Base-by-base conservation (phyloP, 2,888 invertebrate species). In the Pristionchus japonicus region DNA sequence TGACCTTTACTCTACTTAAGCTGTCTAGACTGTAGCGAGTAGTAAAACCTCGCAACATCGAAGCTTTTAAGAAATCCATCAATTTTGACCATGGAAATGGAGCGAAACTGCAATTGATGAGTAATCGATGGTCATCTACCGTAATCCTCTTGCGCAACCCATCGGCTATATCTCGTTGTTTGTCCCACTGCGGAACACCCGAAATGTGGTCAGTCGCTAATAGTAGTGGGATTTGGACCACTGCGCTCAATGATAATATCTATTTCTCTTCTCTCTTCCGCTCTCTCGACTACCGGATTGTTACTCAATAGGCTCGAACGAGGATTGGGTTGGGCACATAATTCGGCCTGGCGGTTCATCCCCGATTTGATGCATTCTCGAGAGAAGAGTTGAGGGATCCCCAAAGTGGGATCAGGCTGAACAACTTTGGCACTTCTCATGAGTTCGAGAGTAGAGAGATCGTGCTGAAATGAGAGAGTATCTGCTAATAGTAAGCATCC, bases 281-380 rank as follows among this genome's bases (percentile, higher is more conserved):
- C 27, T 70, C 27, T n/a, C 82, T 57, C 82, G 52, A 82, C 49
- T 82, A 82, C 82, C 52, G 82, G 82, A 82, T 57, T 82, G 82
- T 57, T 82, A 57, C 82, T 82, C 82, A 82, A 82, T 82, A 27
- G 82, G 43, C 15, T 52, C 15, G 77, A 74, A 37, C 40, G 74
- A 37, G 31, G 31, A 27, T 61, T 61, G 23, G 31, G 64, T 67
- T 34, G 64, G 31, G 70, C 20, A 70, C n/a, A 70, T 70, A 70
- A 70, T 70, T 70, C 70, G 17, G n/a, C 31, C 64, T 67, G 31
- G 31, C 64, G 64, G 34, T 67, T 31, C 23, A 70, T 34, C 70
- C n/a, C n/a, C 70, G 70, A 70, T 64, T 34, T 57, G 57, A n/a
- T 20, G 20, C 61, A 61, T 15, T 70, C 70, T 37, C 77, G 77